Conservation (phyloP, 2,888 invertebrate species). For the Copidosoma aretas region DNA sequence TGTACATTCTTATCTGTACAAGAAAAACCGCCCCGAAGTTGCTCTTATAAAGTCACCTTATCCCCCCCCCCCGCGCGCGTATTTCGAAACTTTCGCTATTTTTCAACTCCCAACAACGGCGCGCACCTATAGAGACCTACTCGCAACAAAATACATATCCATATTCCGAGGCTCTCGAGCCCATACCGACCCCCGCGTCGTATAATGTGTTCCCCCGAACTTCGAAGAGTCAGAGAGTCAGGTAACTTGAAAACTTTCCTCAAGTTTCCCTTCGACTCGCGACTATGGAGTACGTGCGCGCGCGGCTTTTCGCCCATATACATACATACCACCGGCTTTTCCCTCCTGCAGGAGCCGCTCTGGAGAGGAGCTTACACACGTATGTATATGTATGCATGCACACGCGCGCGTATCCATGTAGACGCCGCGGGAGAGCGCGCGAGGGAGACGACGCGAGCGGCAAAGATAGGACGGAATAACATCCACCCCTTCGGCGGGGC, state of each 20-base stretch:
- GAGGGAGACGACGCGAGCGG: slow-evolving; percentile 35
- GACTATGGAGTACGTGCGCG: background rate
- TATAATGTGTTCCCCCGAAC: background rate
- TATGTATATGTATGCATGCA: slow-evolving; percentile 19
- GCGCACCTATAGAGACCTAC: background rate
- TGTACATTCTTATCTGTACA: too few relatives aligned
- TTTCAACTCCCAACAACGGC: slow-evolving; percentile 24
- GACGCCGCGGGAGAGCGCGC: background rate
- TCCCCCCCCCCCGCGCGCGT: too few relatives aligned
- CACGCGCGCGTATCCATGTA: slow-evolving; percentile 4
- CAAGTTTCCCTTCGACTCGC: background rate
- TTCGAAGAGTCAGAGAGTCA: slow-evolving; percentile 5
- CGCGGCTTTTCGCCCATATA: slow-evolving; percentile 16
- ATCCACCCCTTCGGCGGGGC: slow-evolving; percentile 30
- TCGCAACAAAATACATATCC: background rate
- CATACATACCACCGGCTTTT: slow-evolving; percentile 30
- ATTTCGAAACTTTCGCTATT: slow-evolving; percentile 15
- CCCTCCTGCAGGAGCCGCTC: slow-evolving; percentile 6
- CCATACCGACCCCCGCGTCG: too few relatives aligned
- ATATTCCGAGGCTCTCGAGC: background rate
- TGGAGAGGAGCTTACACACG: slow-evolving; percentile 24
- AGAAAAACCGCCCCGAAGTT: background rate
- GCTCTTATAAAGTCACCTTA: background rate
- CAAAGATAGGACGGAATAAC: background rate
- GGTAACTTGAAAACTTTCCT: slow-evolving; percentile 28